phyloP scores from a whole-genome alignment of 2,797 vertebrate genomes.

The Parambassis ranga region DNA sequence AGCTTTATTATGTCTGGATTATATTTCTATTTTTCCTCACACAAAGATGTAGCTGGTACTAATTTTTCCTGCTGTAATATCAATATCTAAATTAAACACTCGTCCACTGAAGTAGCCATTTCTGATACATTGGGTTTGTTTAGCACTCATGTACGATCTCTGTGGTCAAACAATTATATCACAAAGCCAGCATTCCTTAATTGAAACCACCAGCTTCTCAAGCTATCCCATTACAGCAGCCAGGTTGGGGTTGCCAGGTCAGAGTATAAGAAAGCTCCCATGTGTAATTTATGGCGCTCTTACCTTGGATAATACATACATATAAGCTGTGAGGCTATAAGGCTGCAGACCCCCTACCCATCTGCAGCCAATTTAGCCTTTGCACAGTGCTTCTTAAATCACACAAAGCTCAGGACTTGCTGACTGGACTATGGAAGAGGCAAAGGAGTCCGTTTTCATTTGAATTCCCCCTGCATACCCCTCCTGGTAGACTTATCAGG shows the following conservation, averaged over 20 bases:
- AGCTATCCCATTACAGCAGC: slow-evolving; percentile 56
- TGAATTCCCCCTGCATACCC: slow-evolving; percentile 53
- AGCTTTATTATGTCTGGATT: no score
- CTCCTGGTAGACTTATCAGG: slow-evolving; percentile 50
- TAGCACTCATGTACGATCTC: slow-evolving; percentile 13
- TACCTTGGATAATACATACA: slow-evolving; percentile 68
- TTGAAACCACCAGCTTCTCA: slow-evolving; percentile 56
- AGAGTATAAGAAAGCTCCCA: slow-evolving; percentile 56
- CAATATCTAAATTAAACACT: slow-evolving; percentile 26
- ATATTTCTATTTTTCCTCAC: no score
- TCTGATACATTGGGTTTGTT: slow-evolving; percentile 18
- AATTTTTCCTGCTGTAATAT: no score
- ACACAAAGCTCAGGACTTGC: slow-evolving; percentile 48
- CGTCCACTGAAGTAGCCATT: background rate
- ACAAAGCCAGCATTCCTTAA: slow-evolving; percentile 43
- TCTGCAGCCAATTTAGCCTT: slow-evolving; percentile 70
- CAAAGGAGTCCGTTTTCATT: slow-evolving; percentile 59
- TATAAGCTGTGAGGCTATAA: slow-evolving; percentile 62
- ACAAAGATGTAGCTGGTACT: no score
- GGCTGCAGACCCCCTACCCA: slow-evolving; percentile 57
- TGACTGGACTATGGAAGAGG: slow-evolving; percentile 48
- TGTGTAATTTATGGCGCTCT: slow-evolving; percentile 62
- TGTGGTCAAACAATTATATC: slow-evolving; percentile 31
- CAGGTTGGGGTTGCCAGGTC: slow-evolving; percentile 54
- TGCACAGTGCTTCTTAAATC: slow-evolving; percentile 68